Base-by-base conservation (phyloP, 2,113 vertebrate genomes). In the Hypocryptadius cinnamomeus region DNA sequence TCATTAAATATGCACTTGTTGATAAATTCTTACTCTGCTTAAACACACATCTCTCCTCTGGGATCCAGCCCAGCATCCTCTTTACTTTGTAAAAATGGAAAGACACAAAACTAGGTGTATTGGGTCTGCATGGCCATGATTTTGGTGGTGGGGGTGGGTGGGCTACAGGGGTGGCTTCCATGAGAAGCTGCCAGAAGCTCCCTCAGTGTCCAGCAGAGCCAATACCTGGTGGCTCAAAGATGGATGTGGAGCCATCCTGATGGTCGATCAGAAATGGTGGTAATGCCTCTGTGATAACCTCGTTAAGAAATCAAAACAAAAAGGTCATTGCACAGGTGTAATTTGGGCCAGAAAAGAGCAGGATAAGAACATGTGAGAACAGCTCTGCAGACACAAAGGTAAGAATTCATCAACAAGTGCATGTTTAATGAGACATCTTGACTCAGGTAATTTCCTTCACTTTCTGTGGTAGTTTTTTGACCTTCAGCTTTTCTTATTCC, bases 311-410 rank as follows among this genome's bases (percentile, higher is more conserved):
- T 18, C 6, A 15, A 57, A 85, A 31, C 8, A 35, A 68, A 37
- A 44, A 22, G 23, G 31, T 18, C 68, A 25, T 15, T 44, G 72
- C 27, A 68, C 11, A 37, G 31, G 17, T 27, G 21, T 68, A 59
- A 31, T 3, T 44, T 7, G 4, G 11, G 6, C 22, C 33, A 68
- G 31, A 44, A 10, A 51, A 77, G 31, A 51, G 31, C 0, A 0
- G 31, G 25, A 18, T 42, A 45, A 77, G 14, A 77, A 60, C 6
- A 21, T 4, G 11, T 27, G 53, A 31, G 37, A 66, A 22, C 50
- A 37, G 2, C 44, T 8, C 44, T 33, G 63, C 44, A 59, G 53
- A 68, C 13, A 51, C 22, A 17, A 25, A 14, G 14, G 17, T 51
- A 31, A 44, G 42, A 42, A 42, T 42, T 42, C 42, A 42, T 42